Evolutionary conservation across 2,888 invertebrate genomes (phyloP), one percentile per base, ranked within the genome.

Genomic region (Acrobasis suavella): DNA sequence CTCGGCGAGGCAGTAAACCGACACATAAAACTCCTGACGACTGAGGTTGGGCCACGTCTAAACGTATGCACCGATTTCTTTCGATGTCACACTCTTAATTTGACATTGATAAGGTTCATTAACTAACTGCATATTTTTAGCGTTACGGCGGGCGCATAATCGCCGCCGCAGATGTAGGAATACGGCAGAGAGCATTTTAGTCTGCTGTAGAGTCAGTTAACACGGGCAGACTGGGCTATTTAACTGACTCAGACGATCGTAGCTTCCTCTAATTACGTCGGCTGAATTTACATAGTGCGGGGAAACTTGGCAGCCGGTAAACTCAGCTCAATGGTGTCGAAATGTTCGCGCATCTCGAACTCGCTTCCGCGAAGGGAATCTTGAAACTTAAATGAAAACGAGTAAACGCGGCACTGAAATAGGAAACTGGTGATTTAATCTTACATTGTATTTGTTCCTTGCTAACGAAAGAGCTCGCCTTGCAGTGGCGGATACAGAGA

Each of bases 381-480:
- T 70, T 68, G 59, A 70, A 70, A 73, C 68, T 68, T 70, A 70
- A 70, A 74, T 69, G 60, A 65, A 67, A 74, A 56, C 67, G 63
- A 62, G 66, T 63, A 60, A 58, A 58, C 49, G 22, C 58, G 65
- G 70, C 66, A 70, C 63, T 66, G 64, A 69, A 68, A 67, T 67
- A 69, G 72, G 69, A 69, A 75, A 76, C 74, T 76, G 75, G 62
- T 69, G 68, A 72, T 73, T 68, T 71, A 69, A 67, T 77, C 73
- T 68, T 69, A 73, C 68, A 70, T 72, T 77, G 78, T 82, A 80
- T 83, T 86, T 86, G 85, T 85, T 80, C 81, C 81, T 77, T 83
- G 83, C 86, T 87, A 82, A 87, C 87, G 87, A 80, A 84, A 85
- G 82, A 80, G 81, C 79, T 81, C 79, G 81, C 81, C 81, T 79